These are phyloP conservation scores for Drosophila mettleri DNA, from an alignment of 2,888 invertebrate genomes.

Conservation along the genomic window DNA sequence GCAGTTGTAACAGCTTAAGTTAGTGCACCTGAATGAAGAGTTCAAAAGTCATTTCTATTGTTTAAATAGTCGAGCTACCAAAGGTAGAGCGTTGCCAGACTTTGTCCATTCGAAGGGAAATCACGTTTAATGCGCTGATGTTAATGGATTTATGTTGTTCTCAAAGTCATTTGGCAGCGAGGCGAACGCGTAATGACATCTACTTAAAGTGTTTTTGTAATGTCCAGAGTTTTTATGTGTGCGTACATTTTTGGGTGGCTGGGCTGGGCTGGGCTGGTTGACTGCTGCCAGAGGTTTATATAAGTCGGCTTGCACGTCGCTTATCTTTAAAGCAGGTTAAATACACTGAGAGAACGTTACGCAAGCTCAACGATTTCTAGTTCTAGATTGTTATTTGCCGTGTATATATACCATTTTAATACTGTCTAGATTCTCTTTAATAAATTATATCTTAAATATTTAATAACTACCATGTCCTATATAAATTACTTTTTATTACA, in stretches of 20 bases:
- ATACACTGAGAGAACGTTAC: slow-evolving; percentile 6
- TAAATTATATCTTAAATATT: background rate
- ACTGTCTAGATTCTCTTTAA: no score
- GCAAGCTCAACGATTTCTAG: background rate
- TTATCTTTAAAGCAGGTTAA: slow-evolving; percentile 39
- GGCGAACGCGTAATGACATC: slow-evolving; percentile 41
- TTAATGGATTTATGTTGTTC: slow-evolving; percentile 70
- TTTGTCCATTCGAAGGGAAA: slow-evolving; percentile 20
- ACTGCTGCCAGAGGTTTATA: slow-evolving; percentile 16
- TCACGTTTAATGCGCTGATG: slow-evolving; percentile 49
- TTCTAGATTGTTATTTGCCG: no score
- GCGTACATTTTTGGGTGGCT: slow-evolving; percentile 2
- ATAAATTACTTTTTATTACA: slow-evolving; percentile 3
- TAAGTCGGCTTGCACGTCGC: slow-evolving; percentile 27
- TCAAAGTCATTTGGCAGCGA: slow-evolving; percentile 42
- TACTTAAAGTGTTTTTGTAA: slow-evolving; percentile 48
- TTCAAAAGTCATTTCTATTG: slow-evolving; percentile 36
- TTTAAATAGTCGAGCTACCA: slow-evolving; percentile 34
- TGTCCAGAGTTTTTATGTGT: slow-evolving; percentile 32
- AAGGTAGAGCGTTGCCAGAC: slow-evolving; percentile 17
- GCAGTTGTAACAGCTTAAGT: slow-evolving; percentile 30
- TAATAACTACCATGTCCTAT: background rate
- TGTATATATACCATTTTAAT: no score
- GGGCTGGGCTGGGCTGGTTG: slow-evolving; percentile 8
- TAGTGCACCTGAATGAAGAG: slow-evolving; percentile 40